Conservation (phyloP, 2,113 vertebrate genomes). For the Irena cyanogastra region DNA sequence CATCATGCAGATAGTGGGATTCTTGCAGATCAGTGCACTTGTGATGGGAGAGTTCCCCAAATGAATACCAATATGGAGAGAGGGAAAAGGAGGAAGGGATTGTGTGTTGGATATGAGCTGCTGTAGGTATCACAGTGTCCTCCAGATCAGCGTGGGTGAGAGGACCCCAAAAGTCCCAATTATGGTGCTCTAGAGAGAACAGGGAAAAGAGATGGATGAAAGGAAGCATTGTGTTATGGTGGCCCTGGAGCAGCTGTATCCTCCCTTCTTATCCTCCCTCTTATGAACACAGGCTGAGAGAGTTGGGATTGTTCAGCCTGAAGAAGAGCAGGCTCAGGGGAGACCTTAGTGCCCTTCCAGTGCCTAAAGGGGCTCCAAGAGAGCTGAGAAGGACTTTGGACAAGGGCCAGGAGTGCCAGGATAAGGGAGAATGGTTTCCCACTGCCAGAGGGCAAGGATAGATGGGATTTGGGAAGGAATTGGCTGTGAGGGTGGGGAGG, state of each 20-base stretch:
- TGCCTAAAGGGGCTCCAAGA: not conserved
- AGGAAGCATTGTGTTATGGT: not conserved
- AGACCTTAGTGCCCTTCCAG: not conserved
- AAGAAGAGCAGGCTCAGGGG: not conserved
- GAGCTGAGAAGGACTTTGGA: not conserved
- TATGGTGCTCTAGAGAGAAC: not conserved
- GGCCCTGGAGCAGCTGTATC: not conserved
- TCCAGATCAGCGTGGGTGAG: not conserved
- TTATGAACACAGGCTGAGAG: not conserved
- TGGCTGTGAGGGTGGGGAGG: accelerated
- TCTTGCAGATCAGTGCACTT: not conserved
- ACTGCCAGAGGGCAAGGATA: not conserved
- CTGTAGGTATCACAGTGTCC: accelerated
- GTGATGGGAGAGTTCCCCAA: not conserved
- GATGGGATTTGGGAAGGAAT: not conserved
- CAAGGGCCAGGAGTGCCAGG: not conserved
- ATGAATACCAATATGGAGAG: not conserved
- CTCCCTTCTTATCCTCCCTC: not conserved
- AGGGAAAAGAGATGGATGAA: not conserved
- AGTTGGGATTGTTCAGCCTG: not conserved
- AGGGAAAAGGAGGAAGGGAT: not conserved
- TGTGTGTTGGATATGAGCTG: not conserved
- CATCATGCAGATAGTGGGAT: not conserved
- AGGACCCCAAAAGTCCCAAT: not conserved
- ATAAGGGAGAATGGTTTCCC: not conserved